phyloP scores from a whole-genome alignment of 1,140 invertebrate genomes.

The Gryon sp. region DNA sequence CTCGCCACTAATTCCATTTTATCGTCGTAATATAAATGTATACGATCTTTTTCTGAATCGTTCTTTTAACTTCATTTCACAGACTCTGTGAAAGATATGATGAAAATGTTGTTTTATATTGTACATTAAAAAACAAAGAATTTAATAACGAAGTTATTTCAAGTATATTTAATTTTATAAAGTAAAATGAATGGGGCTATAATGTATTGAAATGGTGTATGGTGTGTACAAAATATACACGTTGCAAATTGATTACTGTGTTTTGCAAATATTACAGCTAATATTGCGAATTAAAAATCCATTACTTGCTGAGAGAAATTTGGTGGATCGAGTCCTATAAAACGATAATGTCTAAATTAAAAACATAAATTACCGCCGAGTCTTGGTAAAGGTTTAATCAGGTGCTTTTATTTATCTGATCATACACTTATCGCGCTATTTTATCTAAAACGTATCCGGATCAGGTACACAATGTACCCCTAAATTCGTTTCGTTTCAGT shows the following conservation, averaged over 20 bases:
- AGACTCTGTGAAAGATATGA: neutral
- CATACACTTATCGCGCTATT: slow-evolving; percentile 33
- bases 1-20: neutral
- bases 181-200: no score
- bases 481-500: slow-evolving; percentile 44
- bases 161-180: no score
- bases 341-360: slow-evolving; percentile 55
- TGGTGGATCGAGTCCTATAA: neutral
- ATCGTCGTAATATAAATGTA: neutral
- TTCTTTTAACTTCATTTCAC: neutral
- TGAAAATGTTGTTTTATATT: no score
- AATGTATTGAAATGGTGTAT: no score
- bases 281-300: slow-evolving; percentile 21
- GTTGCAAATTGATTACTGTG: neutral
- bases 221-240: no score
- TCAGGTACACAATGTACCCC: slow-evolving; percentile 42
- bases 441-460: slow-evolving; percentile 46
- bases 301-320: slow-evolving; percentile 20
- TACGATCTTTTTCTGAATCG: neutral
- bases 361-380: slow-evolving; percentile 39
- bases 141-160: no score
- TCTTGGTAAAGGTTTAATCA: slow-evolving; percentile 32
- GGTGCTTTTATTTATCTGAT: slow-evolving; percentile 45
- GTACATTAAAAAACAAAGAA: no score
- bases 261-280: slow-evolving; percentile 3